Evolutionary conservation across 2,797 vertebrate genomes (phyloP).

Genomic region (Erpetoichthys calabaricus): DNA sequence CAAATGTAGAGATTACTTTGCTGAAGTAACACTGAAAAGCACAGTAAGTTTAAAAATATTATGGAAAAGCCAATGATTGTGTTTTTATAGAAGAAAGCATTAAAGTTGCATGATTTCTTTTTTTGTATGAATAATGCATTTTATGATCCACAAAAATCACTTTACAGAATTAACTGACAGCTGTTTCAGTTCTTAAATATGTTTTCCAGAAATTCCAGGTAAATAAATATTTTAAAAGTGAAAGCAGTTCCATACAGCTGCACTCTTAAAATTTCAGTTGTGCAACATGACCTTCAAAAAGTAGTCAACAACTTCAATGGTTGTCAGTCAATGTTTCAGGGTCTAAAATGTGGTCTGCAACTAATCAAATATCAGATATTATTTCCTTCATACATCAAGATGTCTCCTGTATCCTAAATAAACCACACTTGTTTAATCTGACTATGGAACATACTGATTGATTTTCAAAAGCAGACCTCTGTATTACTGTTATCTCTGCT

Average conservation of each 20-base stretch:
- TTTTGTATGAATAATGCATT: too few species aligned
- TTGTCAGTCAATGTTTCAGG: constrained; percentile 10
- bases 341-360: constrained; percentile 9
- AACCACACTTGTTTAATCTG: constrained; percentile 3
- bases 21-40: too few species aligned
- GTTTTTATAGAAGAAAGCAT: too few species aligned
- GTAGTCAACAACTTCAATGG: constrained; percentile 8
- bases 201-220: not conserved
- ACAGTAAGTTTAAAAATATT: too few species aligned
- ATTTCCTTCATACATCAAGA: constrained; percentile 16
- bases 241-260: not conserved
- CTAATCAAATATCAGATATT: constrained; percentile 4
- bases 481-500: not conserved
- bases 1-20: too few species aligned
- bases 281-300: constrained; percentile 14
- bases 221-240: not conserved
- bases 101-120: too few species aligned
- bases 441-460: constrained; percentile 10
- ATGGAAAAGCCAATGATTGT: too few species aligned
- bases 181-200: not conserved
- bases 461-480: constrained; percentile 10
- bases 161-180: constrained; percentile 2
- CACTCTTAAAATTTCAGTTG: constrained; percentile 16
- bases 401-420: constrained; percentile 4
- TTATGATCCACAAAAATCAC: too few species aligned